phyloP scores from a whole-genome alignment of 1,140 invertebrate genomes.

The Apis laboriosa region DNA sequence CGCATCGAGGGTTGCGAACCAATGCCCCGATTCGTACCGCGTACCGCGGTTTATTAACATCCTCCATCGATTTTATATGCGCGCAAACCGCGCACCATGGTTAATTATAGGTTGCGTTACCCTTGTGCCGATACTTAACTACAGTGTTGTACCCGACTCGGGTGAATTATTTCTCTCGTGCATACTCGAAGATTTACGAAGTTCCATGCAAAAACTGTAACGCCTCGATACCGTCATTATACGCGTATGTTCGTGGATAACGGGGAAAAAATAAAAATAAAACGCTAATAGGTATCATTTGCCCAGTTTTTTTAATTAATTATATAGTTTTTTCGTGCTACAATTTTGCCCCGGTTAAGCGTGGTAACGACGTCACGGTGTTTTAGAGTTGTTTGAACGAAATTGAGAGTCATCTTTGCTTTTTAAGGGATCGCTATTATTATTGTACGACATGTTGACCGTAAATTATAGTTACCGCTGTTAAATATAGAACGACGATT shows the following conservation, averaged over 20 bases:
- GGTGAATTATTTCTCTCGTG: conserved; percentile 6
- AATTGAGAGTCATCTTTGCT: background rate
- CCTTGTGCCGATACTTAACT: conserved; percentile 56
- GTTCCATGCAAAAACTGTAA: background rate
- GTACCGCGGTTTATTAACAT: conserved; percentile 30
- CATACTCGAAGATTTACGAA: conserved; percentile 25
- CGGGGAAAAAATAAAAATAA: no score
- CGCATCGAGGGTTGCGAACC: background rate
- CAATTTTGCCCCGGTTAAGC: background rate
- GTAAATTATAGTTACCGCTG: background rate
- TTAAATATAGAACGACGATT: background rate
- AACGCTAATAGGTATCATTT: background rate
- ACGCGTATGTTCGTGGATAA: background rate
- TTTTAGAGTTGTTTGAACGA: background rate
- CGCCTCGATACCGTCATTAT: background rate
- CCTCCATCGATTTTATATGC: conserved; percentile 36
- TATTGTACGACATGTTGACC: background rate
- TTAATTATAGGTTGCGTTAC: conserved; percentile 60
- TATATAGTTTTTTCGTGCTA: background rate
- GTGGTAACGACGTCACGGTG: background rate
- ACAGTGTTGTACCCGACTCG: conserved; percentile 46
- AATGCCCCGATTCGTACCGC: background rate
- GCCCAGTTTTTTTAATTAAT: background rate
- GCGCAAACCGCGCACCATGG: conserved; percentile 44
- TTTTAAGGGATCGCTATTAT: background rate